Evolutionary conservation across 1,140 invertebrate species (phyloP), one percentile per base, ranked within the genome.

Genomic region (Micrasema minimum): DNA sequence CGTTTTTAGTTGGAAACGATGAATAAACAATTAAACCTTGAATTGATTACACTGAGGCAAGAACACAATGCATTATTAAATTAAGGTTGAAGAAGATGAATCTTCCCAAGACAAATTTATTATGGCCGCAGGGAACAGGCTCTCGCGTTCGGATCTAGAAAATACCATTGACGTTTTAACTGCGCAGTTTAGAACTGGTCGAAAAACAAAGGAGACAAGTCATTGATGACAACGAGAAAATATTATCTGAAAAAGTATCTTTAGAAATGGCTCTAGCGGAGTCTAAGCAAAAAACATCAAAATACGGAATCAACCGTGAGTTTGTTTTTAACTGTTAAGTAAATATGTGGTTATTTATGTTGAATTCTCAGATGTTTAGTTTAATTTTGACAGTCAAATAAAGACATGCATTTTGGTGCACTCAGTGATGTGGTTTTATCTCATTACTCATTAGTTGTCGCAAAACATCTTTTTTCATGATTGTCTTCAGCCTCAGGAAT

Each of bases 201-300:
- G 82, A 83, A 73, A 83, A 79, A 26, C 81, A 85, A 38, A 67
- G 82, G 57, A 72, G 81, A 74, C 78, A 71, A 23, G 66, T 72
- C 9, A 80, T 83, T 69, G 77, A 79, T 26, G 81, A 81, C 3
- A 83, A 84, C 69, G 82, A 83, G 65, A 83, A 81, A 31, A 66
- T 84, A 55, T 77, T 78, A 0, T 81, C 80, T 78, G 81, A 83
- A 72, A 84, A 81, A 75, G 81, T 83, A 61, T 83, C 82, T 1
- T 66, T 83, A 45, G 81, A 83, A 46, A 46, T n/a, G 12, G 43
- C 6, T 31, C 7, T 31, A 31, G 26, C 26, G 7, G 26, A 31
- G 26, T 4, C 26, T 4, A 31, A 31, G 7, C 26, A 31, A 31
- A 31, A n/a, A 31, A 31, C 7, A 7, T 31, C 2, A 31, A 4